Evolutionary conservation across 2,113 vertebrate genomes (phyloP).

Genomic region (Dicrurus megarhynchus): DNA sequence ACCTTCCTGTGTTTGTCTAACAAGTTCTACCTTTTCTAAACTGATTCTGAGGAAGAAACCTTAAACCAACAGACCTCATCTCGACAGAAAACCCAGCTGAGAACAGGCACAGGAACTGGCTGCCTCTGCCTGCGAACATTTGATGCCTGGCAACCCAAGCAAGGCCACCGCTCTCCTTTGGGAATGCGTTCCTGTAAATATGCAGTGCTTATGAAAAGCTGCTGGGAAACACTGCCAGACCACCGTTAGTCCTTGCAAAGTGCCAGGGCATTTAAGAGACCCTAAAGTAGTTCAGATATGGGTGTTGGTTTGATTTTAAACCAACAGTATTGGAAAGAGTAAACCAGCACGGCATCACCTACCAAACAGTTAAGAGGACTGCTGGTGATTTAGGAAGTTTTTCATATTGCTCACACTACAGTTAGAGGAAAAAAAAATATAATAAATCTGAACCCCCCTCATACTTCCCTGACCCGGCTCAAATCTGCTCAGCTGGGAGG

Average conservation of each 20-base stretch:
- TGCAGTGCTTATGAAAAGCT: too few relatives aligned
- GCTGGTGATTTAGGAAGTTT: background rate
- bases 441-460: background rate
- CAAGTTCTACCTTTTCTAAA: background rate
- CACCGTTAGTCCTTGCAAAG: rapidly evolving
- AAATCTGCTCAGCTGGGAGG: background rate
- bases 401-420: background rate
- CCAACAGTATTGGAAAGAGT: background rate
- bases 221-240: background rate
- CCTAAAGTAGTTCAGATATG: background rate
- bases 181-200: background rate
- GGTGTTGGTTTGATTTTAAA: background rate
- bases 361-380: background rate
- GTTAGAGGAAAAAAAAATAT: background rate
- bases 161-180: background rate
- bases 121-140: background rate
- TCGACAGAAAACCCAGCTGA: background rate
- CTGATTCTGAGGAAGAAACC: background rate
- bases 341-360: background rate
- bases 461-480: background rate
- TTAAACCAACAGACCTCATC: background rate
- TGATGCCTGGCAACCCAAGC: background rate
- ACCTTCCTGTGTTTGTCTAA: background rate
- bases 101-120: background rate
- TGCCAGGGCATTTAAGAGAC: background rate